Conservation (phyloP, 1,140 invertebrate species). For the Micrasema longulum region DNA sequence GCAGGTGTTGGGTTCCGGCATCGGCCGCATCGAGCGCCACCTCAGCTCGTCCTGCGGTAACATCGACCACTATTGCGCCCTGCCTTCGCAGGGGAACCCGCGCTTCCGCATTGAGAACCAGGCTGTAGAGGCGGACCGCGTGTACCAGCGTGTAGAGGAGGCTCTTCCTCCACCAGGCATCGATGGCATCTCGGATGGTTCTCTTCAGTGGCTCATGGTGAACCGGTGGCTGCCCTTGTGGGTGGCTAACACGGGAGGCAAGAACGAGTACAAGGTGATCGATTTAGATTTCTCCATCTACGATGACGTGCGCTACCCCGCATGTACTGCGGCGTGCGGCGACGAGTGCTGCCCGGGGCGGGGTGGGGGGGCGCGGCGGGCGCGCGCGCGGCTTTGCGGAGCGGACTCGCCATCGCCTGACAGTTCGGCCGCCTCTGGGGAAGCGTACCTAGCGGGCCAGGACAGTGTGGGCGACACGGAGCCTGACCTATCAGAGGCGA, state of each 20-base stretch:
- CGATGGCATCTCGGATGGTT: constrained; percentile 69
- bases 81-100: constrained; percentile 44
- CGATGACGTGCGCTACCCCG: constrained; percentile 57
- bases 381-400: constrained; percentile 41
- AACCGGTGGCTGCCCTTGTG: constrained; percentile 72
- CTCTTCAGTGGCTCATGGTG: constrained; percentile 69
- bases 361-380: constrained; percentile 36
- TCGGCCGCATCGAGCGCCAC: constrained; percentile 70
- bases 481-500: constrained; percentile 47
- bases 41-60: constrained; percentile 70
- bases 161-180: constrained; percentile 52
- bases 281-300: constrained; percentile 65
- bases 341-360: constrained; percentile 45
- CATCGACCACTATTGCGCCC: constrained; percentile 66
- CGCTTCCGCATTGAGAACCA: constrained; percentile 51
- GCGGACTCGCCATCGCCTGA: constrained; percentile 49
- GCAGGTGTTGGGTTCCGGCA: constrained; percentile 68
- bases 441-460: constrained; percentile 30
- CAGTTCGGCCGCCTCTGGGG: constrained; percentile 24
- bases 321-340: constrained; percentile 46
- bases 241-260: constrained; percentile 68
- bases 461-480: constrained; percentile 49
- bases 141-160: constrained; percentile 40
- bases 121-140: constrained; percentile 51
- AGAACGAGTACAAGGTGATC: constrained; percentile 69